These are phyloP conservation scores for Amiota minor DNA, from an alignment of 2,888 invertebrate genomes.

Conservation along the genomic window DNA sequence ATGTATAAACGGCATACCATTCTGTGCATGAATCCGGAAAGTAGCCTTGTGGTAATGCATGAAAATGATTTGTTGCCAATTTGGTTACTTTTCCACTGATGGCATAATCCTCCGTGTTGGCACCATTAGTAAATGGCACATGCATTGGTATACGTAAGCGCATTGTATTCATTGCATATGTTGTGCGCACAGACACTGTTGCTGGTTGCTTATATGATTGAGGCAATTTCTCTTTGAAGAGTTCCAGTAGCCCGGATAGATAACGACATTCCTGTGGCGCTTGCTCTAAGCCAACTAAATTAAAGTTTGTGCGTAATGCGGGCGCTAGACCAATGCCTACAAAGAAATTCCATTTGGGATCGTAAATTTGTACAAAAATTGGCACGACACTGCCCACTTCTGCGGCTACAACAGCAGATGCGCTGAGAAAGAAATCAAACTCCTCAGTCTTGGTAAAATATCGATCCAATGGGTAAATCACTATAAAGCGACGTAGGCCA, in stretches of 20 bases:
- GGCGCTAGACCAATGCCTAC: conserved; percentile 86
- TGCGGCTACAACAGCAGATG: conserved; percentile 85
- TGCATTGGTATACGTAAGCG: conserved; percentile 63
- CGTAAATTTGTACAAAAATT: conserved; percentile 90
- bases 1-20: conserved; percentile 85
- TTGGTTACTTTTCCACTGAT: conserved; percentile 44
- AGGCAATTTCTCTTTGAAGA: conserved; percentile 93
- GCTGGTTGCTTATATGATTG: conserved; percentile 77
- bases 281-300: conserved; percentile 89
- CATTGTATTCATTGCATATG: conserved; percentile 76
- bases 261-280: conserved; percentile 87
- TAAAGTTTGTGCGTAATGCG: conserved; percentile 85
- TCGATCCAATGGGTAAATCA: conserved; percentile 78
- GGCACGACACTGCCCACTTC: conserved; percentile 83
- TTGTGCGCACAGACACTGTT: conserved; percentile 80
- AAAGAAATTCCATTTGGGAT: conserved; percentile 82
- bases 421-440: conserved; percentile 85
- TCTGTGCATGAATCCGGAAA: conserved; percentile 86
- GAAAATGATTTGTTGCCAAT: conserved; percentile 62
- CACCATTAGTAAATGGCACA: conserved; percentile 57
- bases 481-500: conserved; percentile 87
- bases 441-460: conserved; percentile 80
- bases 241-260: conserved; percentile 85
- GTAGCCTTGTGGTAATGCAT: conserved; percentile 87
- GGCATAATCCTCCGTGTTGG: conserved; percentile 54